Base-by-base conservation (phyloP, 2,888 invertebrate species). In the Orgyia antiqua region DNA sequence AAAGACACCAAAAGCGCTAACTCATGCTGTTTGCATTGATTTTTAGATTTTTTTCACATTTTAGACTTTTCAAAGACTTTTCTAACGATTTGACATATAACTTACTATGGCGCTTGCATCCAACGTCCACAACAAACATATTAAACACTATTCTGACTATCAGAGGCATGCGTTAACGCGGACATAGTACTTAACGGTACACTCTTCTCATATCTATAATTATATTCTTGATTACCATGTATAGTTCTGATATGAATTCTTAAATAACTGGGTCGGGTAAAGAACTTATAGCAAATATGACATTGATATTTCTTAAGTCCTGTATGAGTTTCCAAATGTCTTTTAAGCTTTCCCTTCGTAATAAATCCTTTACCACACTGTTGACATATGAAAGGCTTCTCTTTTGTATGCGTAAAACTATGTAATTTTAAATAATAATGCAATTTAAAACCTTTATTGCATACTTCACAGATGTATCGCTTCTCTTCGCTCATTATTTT, bases 311-410 rank as follows among this genome's bases (percentile, higher is more conserved):
- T 84, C 28, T 84, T 84, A 1, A 83, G 27, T 0, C 84, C 84
- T 0, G 76, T 64, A 6, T 86, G 84, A 0, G 84, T 80, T 25
- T 84, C 84, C 3, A 82, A 9, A 8, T 86, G 84, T 0, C 84
- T 34, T n/a, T 84, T 84, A 0, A 86, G 29, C 11, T 86, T 86
- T 0, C 84, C 84, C 5, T 74, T 67, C 0, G 84, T 86, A 0
- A 86, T 86, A 19, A 86, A 86, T 0, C 84, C 84, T 15, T 86
- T 86, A 0, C 82, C 84, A 24, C 84, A 86, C 42, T 83, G 80
- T 32, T 83, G 82, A 33, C 84, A 84, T 0, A 78, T 78, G 31
- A 70, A 82, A 0, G 84, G 84, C 13, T 82, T 82, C 20, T 84
- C 84, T 17, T 84, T 84, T 0, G 83, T 76, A 27, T 86, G 84